phyloP scores from a whole-genome alignment of 2,797 vertebrate species.

The Limosa lapponica region DNA sequence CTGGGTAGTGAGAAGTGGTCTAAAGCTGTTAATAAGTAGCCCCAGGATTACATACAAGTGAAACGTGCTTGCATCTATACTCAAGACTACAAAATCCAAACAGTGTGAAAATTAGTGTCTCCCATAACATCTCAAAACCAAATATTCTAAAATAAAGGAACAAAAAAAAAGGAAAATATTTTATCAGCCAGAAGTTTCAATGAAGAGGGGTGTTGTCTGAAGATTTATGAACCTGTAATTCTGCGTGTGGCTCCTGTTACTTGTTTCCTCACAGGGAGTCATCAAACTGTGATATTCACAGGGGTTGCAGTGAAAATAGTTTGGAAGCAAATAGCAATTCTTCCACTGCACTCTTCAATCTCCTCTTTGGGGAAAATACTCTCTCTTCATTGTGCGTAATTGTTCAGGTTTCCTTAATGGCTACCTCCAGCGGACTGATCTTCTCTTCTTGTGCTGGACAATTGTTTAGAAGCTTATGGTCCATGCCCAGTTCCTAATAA shows the following conservation, averaged over 20 bases:
- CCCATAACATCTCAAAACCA: not conserved
- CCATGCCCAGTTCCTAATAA: conserved; percentile 26
- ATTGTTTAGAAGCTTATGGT: conserved; percentile 16
- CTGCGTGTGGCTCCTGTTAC: not conserved
- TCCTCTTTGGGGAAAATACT: not conserved
- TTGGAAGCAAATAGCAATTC: not conserved
- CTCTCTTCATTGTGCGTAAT: not conserved
- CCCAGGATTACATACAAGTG: not conserved
- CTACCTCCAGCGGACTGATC: not conserved
- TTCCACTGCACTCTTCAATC: not conserved
- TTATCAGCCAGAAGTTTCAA: not conserved
- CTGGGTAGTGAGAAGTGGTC: not conserved
- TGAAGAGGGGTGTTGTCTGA: not conserved
- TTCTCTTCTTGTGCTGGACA: not conserved
- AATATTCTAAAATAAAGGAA: not conserved
- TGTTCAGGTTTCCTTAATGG: not conserved
- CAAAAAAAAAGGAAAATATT: not conserved
- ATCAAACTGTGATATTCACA: not conserved
- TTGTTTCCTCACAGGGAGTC: not conserved
- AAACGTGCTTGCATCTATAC: not conserved
- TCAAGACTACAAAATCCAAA: not conserved
- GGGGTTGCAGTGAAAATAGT: not conserved
- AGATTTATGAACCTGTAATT: not conserved
- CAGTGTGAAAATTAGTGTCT: not conserved
- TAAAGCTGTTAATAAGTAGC: not conserved